phyloP scores from a whole-genome alignment of 2,888 invertebrate genomes.

The Pachycephus smyrnensis region DNA sequence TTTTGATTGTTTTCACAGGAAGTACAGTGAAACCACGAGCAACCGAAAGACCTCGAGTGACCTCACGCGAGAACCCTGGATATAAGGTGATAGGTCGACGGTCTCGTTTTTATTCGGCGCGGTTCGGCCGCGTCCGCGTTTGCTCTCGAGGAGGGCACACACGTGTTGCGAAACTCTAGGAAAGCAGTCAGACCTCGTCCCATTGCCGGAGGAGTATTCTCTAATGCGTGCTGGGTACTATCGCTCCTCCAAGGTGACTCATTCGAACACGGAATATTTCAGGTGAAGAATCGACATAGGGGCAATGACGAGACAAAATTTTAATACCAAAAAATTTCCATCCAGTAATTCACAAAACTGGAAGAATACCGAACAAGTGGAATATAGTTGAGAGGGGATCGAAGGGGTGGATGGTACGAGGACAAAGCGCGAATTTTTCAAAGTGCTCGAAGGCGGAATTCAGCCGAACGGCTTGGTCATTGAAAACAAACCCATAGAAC shows the following conservation, averaged over 20 bases:
- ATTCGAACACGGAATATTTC: background rate
- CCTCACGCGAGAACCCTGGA: background rate
- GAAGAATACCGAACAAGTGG: background rate
- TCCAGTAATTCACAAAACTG: background rate
- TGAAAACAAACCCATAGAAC: background rate
- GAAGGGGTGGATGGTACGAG: background rate
- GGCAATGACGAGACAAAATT: background rate
- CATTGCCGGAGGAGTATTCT: conserved; percentile 1
- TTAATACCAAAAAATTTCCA: background rate
- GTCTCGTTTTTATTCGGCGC: background rate
- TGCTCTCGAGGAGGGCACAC: background rate
- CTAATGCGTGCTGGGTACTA: background rate
- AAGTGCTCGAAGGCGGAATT: background rate
- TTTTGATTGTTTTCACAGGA: background rate
- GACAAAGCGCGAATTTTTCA: background rate
- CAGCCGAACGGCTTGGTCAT: background rate
- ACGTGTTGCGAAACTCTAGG: background rate
- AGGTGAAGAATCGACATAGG: background rate
- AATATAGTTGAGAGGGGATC: background rate
- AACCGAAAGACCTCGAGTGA: background rate
- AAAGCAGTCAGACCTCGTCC: conserved; percentile 1
- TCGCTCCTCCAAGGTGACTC: background rate
- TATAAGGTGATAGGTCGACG: background rate
- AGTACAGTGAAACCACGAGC: background rate
- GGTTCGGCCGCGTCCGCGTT: background rate